phyloP scores from a whole-genome alignment of 2,888 invertebrate species.

The Tribolium freemani region DNA sequence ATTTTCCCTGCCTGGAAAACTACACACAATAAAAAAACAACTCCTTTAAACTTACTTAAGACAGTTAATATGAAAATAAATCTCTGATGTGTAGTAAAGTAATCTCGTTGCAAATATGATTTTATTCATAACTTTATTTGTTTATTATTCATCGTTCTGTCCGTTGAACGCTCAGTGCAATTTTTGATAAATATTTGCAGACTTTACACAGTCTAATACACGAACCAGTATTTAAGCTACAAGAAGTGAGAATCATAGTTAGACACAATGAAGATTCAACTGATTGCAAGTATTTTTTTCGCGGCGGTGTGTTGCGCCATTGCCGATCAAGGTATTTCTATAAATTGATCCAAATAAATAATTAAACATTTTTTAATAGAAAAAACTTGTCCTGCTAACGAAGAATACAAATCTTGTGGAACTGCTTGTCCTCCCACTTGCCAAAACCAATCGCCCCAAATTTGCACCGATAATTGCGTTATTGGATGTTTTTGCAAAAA shows the following conservation, averaged over 20 bases:
- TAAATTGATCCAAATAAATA: neutral
- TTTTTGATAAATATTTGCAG: neutral
- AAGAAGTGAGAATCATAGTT: neutral
- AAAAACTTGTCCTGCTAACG: constrained; percentile 26
- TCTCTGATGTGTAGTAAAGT: too few species aligned
- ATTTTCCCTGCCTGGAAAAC: too few species aligned
- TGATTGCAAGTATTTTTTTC: neutral
- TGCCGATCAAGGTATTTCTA: neutral
- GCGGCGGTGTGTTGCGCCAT: neutral
- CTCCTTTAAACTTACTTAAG: too few species aligned
- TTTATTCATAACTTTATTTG: neutral
- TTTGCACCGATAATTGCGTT: constrained; percentile 43
- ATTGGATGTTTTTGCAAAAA: constrained; percentile 35
- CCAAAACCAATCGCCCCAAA: constrained; percentile 11
- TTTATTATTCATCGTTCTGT: neutral
- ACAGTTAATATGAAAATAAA: too few species aligned
- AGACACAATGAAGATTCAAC: neutral
- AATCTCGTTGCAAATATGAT: neutral
- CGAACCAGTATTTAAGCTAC: neutral
- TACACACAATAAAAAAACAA: too few species aligned
- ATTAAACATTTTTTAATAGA: neutral
- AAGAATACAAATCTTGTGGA: constrained; percentile 44
- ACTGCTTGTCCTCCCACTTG: constrained; percentile 45
- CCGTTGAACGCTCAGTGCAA: neutral
- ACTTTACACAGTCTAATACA: neutral